phyloP scores from a whole-genome alignment of 2,113 vertebrate genomes.

The Vimba vimba region DNA sequence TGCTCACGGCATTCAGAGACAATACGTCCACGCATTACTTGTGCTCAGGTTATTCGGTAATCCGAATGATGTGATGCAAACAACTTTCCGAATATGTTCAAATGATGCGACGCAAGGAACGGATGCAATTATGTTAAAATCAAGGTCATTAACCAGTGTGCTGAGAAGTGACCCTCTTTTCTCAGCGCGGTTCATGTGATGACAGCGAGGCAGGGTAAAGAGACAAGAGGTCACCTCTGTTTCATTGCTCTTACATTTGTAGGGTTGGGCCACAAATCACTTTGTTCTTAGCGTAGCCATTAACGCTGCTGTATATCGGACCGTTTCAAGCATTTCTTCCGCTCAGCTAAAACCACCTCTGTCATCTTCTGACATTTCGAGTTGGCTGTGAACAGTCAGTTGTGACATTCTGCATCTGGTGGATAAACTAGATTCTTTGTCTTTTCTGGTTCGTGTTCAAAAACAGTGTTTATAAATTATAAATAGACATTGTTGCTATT shows the following conservation, averaged over 20 bases:
- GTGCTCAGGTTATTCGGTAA: constrained; percentile 55
- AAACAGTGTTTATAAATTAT: not conserved
- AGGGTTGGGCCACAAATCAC: constrained; percentile 49
- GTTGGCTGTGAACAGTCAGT: constrained; percentile 23
- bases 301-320: constrained; percentile 37
- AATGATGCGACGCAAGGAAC: constrained; percentile 13
- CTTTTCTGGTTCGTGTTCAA: constrained; percentile 18
- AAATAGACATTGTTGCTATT: constrained; percentile 8
- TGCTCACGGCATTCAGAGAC: constrained; percentile 44
- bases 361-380: constrained; percentile 26
- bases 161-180: constrained; percentile 48
- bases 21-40: constrained; percentile 53
- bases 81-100: constrained; percentile 28
- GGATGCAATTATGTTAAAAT: constrained; percentile 46
- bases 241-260: constrained; percentile 41
- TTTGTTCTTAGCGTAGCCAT: constrained; percentile 51
- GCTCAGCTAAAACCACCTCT: constrained; percentile 43
- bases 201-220: constrained; percentile 30
- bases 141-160: constrained; percentile 38
- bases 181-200: constrained; percentile 49
- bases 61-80: constrained; percentile 38
- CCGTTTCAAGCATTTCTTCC: constrained; percentile 37
- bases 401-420: constrained; percentile 43
- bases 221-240: constrained; percentile 47
- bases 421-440: constrained; percentile 21